Evolutionary conservation across 1,140 invertebrate species (phyloP), one percentile per base, ranked within the genome.

Genomic region (Dendroctonus ponderosae): DNA sequence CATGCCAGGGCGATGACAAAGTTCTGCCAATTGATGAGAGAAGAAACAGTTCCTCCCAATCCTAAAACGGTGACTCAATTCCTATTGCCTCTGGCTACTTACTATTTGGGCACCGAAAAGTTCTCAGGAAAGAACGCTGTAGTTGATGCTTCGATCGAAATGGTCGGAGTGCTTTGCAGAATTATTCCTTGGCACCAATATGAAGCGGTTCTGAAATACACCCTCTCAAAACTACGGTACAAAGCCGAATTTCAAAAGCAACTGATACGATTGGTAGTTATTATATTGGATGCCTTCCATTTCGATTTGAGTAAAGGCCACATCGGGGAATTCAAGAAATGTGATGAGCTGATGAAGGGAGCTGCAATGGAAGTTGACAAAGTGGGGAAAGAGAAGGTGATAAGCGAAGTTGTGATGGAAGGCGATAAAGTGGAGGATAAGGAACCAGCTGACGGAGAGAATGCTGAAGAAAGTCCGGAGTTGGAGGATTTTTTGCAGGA

Each of bases 261-360:
- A 72, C 80, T 89, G 49, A 87, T 93, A 0, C 87, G 91, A 70
- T 85, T 97, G 46, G 81, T 96, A 12, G 87, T 94, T 0, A 85
- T 84, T 2, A 89, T 98, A 59, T 80, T 99, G 39, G 91, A 97
- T 79, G 86, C 89, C 2, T 99, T 98, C 76, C 95, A 98, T 80
- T 98, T 92, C 80, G 91, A 97, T 83, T 79, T 97, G 39, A 87
- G 85, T 0, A 87, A 88, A 76, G 83, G 82, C 0, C 79, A 83
- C 80, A 65, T 74, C n/a, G 60, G 63, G 38, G 8, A 56, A n/a
- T 11, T 38, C 8, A 39, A 56, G 26, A 56, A 38, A 14, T 7
- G 7, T n/a, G 61, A 26, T 11, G 59, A 62, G n/a, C 8, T 3
- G 44, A 60, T 44, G 12, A 43, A 75, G 38, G 38, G 3, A 26